A percentile compares a stretch with the other conserved stretches of the same genome.
These are phyloP conservation scores for Bungarus multicinctus DNA, from an alignment of 2,113 vertebrate genomes.

Conservation along the genomic window DNA sequence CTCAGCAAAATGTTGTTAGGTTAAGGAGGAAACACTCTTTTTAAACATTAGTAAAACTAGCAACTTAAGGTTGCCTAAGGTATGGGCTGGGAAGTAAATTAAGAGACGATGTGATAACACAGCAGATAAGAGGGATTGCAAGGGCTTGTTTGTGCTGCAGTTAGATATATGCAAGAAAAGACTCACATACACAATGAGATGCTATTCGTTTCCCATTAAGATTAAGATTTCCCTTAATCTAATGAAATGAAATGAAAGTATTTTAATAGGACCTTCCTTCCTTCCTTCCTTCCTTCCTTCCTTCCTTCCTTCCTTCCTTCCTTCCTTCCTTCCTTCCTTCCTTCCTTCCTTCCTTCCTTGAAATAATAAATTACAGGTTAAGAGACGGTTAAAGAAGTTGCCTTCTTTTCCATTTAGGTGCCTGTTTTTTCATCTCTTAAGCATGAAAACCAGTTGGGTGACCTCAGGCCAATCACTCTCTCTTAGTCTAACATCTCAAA, in stretches of 20 bases:
- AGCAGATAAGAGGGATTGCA: not conserved
- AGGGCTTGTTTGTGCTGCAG: not conserved
- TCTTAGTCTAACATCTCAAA: not conserved
- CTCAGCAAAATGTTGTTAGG: not conserved
- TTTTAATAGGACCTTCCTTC: not conserved
- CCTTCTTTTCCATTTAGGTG: not conserved
- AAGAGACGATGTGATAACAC: not conserved
- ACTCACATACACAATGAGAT: not conserved
- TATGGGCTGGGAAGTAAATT: not conserved
- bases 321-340: conserved; percentile 1
- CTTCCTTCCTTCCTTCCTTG: not conserved
- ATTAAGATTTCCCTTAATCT: not conserved
- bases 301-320: not conserved
- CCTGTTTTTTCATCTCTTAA: not conserved
- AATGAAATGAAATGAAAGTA: not conserved
- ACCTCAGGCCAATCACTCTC: not conserved
- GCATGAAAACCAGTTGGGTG: not conserved
- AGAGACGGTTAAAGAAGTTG: not conserved
- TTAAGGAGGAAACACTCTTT: not conserved
- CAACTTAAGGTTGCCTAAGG: not conserved
- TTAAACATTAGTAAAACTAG: not conserved
- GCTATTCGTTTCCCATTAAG: not conserved
- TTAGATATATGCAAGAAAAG: not conserved
- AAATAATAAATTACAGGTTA: not conserved
- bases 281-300: not conserved